Conservation (phyloP, 1,140 invertebrate genomes). For the Diabrotica undecimpunctata region DNA sequence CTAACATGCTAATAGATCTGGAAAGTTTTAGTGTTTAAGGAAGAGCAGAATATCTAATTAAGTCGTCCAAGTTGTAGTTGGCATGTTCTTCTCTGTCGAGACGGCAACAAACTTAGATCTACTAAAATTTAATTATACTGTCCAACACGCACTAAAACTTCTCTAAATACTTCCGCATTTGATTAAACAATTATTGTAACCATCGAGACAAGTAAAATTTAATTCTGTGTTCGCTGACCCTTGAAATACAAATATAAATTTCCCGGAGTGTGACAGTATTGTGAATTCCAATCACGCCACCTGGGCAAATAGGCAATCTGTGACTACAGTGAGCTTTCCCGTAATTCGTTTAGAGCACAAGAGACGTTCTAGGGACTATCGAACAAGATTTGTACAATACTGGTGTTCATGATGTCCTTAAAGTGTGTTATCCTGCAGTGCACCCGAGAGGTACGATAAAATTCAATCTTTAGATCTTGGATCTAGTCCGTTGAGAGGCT, state of each 20-base stretch:
- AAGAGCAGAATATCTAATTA: too few relatives aligned
- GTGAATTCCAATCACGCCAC: conserved; percentile 20
- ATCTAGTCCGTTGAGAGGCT: not conserved
- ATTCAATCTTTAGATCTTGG: conserved; percentile 11
- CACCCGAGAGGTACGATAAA: conserved; percentile 6
- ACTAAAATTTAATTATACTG: too few relatives aligned
- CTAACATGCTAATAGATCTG: too few relatives aligned
- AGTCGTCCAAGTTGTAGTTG: too few relatives aligned
- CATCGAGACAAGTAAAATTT: not conserved
- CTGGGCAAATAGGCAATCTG: conserved; percentile 22
- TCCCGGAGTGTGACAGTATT: conserved; percentile 7
- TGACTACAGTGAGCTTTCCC: conserved; percentile 16
- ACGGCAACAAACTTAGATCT: too few relatives aligned
- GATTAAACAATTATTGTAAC: too few relatives aligned
- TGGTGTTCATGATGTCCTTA: conserved; percentile 12
- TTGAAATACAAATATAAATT: conserved; percentile 3
- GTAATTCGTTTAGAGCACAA: conserved; percentile 15
- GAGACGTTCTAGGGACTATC: conserved; percentile 6
- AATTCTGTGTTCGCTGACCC: not conserved
- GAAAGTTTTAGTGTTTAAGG: too few relatives aligned
- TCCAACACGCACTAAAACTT: too few relatives aligned
- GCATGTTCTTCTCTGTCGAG: too few relatives aligned
- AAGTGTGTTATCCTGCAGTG: conserved; percentile 6
- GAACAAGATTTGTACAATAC: conserved; percentile 19
- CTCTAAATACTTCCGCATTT: too few relatives aligned